Base-by-base conservation (phyloP, 2,113 vertebrate genomes). In the Rattus norvegicus region DNA sequence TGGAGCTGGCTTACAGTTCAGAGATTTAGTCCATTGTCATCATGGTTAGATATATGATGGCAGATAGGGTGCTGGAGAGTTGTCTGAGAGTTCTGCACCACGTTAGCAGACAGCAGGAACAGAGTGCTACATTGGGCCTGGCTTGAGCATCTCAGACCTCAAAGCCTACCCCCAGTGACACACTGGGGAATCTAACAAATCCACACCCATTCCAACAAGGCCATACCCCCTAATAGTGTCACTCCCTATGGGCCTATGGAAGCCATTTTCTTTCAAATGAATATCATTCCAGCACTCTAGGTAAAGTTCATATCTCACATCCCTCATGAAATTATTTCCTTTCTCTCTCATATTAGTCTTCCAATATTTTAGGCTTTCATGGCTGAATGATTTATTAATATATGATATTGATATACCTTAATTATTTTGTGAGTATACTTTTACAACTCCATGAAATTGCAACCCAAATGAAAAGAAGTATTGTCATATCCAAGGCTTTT, bases 401-500 rank as follows among this genome's bases (percentile, higher is more conserved):
- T 47, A 67, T 28, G 43, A 81, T 96, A 36, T 92, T 96, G 59
- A 67, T 65, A 87, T 73, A 75, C 81, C 9, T 88, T 94, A 67
- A 86, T 3, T 84, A n/a, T 87, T 92, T 95, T 94, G 28, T 49
- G 10, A 88, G n/a, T 63, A 5, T 67, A 52, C 69, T 22, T 72
- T 73, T 65, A 88, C 5, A 84, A 11, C 39, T 36, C 54, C 12
- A 13, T 79, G 49, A 77, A 73, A 52, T 88, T 63, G 17, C 61
- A 83, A 36, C 52, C 49, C 93, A 92, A 92, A 72, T 61, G 19
- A 67, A 43, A 92, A 88, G 36, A 33, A 76, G 79, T 14, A 85
- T 12, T 90, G 11, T 79, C 36, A 65, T 65, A 22, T 22, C 52
- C 26, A 36, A 2, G 8, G 54, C 14, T 91, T 93, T 89, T 94